Percentiles rank a stretch among this genome's conserved stretches.
Evolutionary conservation across 2,113 vertebrate species (phyloP).

Genomic region (Mormoops blainvillei): DNA sequence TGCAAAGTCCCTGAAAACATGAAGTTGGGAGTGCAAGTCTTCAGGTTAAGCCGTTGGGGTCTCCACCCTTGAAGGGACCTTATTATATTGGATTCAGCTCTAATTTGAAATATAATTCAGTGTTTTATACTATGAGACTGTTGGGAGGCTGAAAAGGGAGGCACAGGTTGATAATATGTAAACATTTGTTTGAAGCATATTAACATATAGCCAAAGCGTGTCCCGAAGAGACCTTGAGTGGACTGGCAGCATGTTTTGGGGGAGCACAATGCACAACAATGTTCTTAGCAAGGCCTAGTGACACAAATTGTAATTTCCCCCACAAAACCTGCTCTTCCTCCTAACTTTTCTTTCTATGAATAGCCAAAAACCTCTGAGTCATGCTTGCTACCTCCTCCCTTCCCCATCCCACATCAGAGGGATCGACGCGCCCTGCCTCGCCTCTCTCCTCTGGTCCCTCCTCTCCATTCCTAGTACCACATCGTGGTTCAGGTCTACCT

Average conservation of each 20-base stretch:
- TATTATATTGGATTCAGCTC: neutral
- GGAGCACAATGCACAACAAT: neutral
- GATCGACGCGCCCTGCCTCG: neutral
- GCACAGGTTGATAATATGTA: neutral
- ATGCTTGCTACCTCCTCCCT: neutral
- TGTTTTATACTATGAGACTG: neutral
- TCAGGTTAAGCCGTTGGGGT: neutral
- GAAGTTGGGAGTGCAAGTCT: neutral
- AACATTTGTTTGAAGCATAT: neutral
- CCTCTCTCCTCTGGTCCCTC: neutral
- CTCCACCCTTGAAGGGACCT: neutral
- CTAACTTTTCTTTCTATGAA: conserved; percentile 36
- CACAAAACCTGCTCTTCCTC: neutral
- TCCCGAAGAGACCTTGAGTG: neutral
- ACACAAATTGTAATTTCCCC: neutral
- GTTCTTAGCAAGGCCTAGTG: neutral
- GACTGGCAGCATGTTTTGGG: neutral
- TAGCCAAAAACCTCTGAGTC: conserved; percentile 48
- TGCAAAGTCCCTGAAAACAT: neutral
- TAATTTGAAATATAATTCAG: neutral
- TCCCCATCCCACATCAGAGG: neutral
- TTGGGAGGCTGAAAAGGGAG: neutral
- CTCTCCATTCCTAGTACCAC: neutral
- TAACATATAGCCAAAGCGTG: neutral
- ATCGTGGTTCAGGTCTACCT: neutral